These are phyloP conservation scores for Aurelia coerulea DNA, from an alignment of 30 jellyfish, hydroid and myxozoan genomes.

Conservation along the genomic window DNA sequence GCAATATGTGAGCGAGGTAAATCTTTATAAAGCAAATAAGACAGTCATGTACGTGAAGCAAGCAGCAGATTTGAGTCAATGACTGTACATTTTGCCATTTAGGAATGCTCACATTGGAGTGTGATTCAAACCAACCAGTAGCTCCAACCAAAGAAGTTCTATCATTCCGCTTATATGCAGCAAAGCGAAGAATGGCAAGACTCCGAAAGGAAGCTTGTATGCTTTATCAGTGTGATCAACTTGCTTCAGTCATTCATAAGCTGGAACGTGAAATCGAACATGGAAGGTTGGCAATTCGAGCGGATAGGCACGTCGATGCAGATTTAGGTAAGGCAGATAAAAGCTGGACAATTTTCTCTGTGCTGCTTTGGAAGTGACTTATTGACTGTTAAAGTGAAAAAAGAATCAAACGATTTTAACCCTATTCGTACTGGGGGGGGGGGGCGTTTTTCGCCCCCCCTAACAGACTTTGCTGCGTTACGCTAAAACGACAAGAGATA, in stretches of 20 bases:
- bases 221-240: constrained; percentile 81
- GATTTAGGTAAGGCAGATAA: constrained; percentile 77
- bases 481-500: no score
- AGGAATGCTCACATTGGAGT: constrained; percentile 63
- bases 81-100: neutral
- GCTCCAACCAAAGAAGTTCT: constrained; percentile 91
- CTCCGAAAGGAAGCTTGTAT: constrained; percentile 87
- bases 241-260: constrained; percentile 70
- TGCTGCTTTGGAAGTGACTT: neutral
- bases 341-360: neutral
- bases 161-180: constrained; percentile 82
- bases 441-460: no score
- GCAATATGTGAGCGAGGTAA: no score
- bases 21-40: no score
- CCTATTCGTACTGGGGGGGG: no score
- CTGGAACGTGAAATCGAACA: constrained; percentile 86
- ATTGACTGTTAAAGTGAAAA: neutral
- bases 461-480: no score
- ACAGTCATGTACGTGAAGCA: no score
- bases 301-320: constrained; percentile 87
- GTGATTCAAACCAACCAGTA: constrained; percentile 75
- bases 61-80: no score
- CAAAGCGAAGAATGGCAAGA: constrained; percentile 84
- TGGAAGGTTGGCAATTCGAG: constrained; percentile 81
- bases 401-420: no score